A percentile compares a stretch with the other conserved stretches of the same genome.
Conservation (phyloP, 2,113 vertebrate genomes). For the Spea multiplicata region DNA sequence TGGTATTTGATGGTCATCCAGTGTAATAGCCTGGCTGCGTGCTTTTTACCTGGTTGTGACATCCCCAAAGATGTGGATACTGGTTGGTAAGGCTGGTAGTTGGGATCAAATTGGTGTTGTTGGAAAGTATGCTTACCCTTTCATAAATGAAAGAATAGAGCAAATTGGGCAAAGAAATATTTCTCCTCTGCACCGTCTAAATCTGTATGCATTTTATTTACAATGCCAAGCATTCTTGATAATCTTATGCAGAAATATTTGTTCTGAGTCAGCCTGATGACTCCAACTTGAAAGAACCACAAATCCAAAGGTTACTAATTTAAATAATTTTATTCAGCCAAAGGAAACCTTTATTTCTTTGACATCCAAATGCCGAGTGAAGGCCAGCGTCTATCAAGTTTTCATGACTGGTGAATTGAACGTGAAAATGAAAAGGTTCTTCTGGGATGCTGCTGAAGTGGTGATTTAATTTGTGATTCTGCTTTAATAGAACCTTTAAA, state of each 20-base stretch:
- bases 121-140: no score
- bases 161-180: not conserved
- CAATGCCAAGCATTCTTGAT: not conserved
- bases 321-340: conserved; percentile 41
- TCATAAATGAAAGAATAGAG: not conserved
- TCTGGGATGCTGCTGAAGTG: conserved; percentile 31
- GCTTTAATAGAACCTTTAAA: conserved; percentile 35
- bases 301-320: conserved; percentile 40
- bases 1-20: no score
- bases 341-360: conserved; percentile 43
- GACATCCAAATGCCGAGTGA: conserved; percentile 43
- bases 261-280: conserved; percentile 20
- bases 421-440: conserved; percentile 28
- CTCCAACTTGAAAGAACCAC: conserved; percentile 21
- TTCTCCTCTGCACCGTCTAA: not conserved
- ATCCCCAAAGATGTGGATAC: no score
- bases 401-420: conserved; percentile 37
- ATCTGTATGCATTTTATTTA: not conserved
- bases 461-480: conserved; percentile 42
- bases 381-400: conserved; percentile 45
- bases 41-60: no score
- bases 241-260: not conserved
- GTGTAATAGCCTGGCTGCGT: no score
- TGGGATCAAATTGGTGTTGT: no score
- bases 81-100: no score